Evolutionary conservation across 1,140 invertebrate genomes (phyloP).

Genomic region (Polyergus mexicanus): DNA sequence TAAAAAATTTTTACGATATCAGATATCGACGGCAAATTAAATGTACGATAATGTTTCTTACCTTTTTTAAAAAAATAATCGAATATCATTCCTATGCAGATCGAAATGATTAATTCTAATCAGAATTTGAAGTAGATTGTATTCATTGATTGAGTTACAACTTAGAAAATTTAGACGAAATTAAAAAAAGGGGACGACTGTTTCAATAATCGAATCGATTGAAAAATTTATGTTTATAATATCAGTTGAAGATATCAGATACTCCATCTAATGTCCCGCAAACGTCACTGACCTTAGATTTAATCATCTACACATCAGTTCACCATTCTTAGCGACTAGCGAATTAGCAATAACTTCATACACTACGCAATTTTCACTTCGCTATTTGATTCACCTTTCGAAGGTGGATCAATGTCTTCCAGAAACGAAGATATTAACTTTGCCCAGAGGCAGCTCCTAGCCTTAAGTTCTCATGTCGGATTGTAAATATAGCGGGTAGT

Average conservation of each 20-base stretch:
- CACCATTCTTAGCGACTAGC: constrained; percentile 40
- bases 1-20: background rate
- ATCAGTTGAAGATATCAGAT: background rate
- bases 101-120: background rate
- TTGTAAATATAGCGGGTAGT: constrained; percentile 31
- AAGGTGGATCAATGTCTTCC: constrained; percentile 72
- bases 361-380: constrained; percentile 41
- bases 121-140: background rate
- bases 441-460: constrained; percentile 68
- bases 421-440: constrained; percentile 73
- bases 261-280: background rate
- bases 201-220: background rate
- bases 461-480: constrained; percentile 16
- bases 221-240: constrained; percentile 2
- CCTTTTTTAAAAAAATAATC: background rate
- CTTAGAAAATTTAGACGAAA: background rate
- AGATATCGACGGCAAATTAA: background rate
- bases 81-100: background rate
- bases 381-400: constrained; percentile 40
- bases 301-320: constrained; percentile 43
- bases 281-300: constrained; percentile 40
- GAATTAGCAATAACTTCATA: constrained; percentile 41
- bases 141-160: background rate
- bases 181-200: background rate
- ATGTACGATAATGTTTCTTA: background rate